Evolutionary conservation across 2,113 vertebrate genomes (phyloP).

Genomic region (Charadrius vociferus): DNA sequence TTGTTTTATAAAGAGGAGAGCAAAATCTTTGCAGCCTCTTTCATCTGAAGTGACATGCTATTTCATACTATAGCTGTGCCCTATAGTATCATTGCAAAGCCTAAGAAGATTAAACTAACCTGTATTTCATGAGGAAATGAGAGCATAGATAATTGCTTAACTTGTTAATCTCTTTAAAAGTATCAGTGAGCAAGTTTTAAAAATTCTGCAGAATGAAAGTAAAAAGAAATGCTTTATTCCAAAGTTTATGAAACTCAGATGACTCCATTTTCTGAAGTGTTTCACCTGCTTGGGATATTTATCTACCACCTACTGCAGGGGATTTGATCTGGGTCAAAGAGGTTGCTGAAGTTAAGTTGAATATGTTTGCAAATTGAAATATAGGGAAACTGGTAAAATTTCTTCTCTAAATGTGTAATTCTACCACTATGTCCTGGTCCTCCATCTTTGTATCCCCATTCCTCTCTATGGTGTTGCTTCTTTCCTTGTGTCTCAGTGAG

Average conservation of each 20-base stretch:
- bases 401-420: neutral
- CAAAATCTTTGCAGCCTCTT: neutral
- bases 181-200: neutral
- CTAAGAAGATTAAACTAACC: neutral
- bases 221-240: neutral
- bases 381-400: neutral
- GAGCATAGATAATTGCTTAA: neutral
- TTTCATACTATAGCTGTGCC: neutral
- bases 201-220: neutral
- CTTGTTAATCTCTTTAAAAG: neutral
- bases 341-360: neutral
- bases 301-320: neutral
- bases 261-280: neutral
- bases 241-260: neutral
- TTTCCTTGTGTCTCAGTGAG: neutral
- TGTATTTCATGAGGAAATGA: conserved; percentile 12
- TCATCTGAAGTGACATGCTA: neutral
- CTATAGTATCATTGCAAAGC: neutral
- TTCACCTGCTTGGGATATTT: neutral
- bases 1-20: neutral
- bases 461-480: neutral
- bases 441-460: neutral
- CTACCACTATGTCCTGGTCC: neutral
- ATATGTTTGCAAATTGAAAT: neutral
- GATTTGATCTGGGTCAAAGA: neutral